Conservation (phyloP, 2,888 invertebrate genomes). For the Nephrotoma flavescens region DNA sequence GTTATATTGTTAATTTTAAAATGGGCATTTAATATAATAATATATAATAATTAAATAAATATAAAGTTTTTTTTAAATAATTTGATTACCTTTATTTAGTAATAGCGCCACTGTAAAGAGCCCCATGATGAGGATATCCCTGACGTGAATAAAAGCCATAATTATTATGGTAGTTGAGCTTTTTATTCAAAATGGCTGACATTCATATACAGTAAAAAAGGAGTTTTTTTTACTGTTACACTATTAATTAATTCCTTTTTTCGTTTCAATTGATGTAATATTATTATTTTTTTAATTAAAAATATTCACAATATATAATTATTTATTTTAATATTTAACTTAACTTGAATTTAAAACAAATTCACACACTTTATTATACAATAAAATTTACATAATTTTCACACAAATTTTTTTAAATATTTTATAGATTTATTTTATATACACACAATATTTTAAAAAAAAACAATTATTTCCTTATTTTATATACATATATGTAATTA, state of each 20-base stretch:
- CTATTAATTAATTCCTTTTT: not conserved
- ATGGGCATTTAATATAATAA: not conserved
- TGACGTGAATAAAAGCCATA: not conserved
- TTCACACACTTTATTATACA: not conserved
- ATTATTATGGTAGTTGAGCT: slow-evolving; percentile 13
- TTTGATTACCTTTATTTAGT: not conserved
- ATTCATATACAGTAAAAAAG: slow-evolving; percentile 13
- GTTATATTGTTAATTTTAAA: not conserved
- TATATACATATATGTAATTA: not conserved
- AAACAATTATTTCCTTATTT: not conserved
- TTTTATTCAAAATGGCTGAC: slow-evolving; percentile 23
- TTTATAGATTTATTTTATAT: not conserved
- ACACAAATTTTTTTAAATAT: not conserved
- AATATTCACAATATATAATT: not conserved
- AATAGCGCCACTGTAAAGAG: not conserved
- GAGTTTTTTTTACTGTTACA: not conserved
- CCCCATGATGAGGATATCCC: not conserved
- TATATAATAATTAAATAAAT: not conserved
- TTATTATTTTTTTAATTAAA: not conserved
- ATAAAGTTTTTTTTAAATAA: not conserved
- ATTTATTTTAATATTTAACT: not conserved
- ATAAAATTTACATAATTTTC: not conserved
- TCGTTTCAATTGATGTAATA: not conserved
- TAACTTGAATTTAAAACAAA: not conserved
- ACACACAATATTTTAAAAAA: not conserved